Base-by-base conservation (phyloP, 2,113 vertebrate species). In the Cyprinodon brontotheroides region DNA sequence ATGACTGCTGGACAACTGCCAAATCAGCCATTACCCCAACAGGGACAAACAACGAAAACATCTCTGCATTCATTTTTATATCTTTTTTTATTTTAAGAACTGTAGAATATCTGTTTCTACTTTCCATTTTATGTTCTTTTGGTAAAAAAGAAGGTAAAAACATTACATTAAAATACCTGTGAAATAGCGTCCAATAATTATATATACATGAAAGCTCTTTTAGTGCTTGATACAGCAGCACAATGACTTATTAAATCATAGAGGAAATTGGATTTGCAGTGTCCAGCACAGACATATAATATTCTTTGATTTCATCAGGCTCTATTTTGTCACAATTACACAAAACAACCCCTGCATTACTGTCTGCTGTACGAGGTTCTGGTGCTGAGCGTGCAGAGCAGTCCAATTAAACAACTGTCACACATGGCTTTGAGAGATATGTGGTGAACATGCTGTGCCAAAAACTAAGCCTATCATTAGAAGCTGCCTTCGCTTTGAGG, bases 371-470 rank as follows among this genome's bases (percentile, higher is more conserved):
- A 88, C 76, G 81, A 83, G 81, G 80, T 85, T 80, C 81, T 64
- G 84, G 86, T 82, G 61, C 79, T 43, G 75, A 76, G 77, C 75
- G 77, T 86, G 75, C 63, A 66, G 38, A 78, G 84, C 70, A 78
- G 86, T 90, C 89, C 90, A 92, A 93, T 91, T 92, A 92, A 89
- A 90, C 89, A 74, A 70, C 87, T 88, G 91, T 89, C 90, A 90
- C 88, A 86, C 69, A 69, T 72, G 73, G 85, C 89, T 91, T 87
- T 90, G 81, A 86, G 89, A 77, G 77, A 86, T 82, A 83, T 69
- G 45, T 77, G 76, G 82, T 81, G 70, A 85, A 85, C 72, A 68
- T 78, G 80, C 83, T 86, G 81, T 74, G 83, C 84, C 71, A 86
- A 77, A 57, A 87, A 78, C 81, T 75, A 65, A 90, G 93, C 75